Conservation (phyloP, 1,140 invertebrate species). For the Anoplophora glabripennis region DNA sequence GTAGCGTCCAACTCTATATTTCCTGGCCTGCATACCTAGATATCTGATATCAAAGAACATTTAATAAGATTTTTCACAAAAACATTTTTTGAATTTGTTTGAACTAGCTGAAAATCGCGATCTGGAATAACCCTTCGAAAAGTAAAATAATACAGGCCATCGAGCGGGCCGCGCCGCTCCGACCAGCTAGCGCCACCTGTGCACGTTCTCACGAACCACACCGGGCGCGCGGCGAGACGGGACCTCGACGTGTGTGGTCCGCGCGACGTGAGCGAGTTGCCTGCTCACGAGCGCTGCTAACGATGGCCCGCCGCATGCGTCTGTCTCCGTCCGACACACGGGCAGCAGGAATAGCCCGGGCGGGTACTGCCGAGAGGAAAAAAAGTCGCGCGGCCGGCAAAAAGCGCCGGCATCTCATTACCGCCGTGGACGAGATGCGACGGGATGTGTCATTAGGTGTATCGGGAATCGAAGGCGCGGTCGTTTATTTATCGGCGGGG, state of each 20-base stretch:
- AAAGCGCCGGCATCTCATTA: constrained; percentile 20
- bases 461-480: no score
- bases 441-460: no score
- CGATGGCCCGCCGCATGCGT: constrained; percentile 8
- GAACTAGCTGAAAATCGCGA: no score
- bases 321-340: not conserved
- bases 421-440: not conserved
- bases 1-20: no score
- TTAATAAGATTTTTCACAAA: no score
- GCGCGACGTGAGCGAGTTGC: constrained; percentile 12
- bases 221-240: not conserved
- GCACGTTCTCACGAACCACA: constrained; percentile 3
- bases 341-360: not conserved
- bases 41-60: no score
- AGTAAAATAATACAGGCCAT: no score
- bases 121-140: no score
- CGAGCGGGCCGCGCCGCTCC: not conserved
- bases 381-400: not conserved
- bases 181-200: constrained; percentile 4
- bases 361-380: constrained; percentile 15
- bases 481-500: no score
- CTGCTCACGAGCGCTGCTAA: constrained; percentile 20
- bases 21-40: no score
- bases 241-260: constrained; percentile 17
- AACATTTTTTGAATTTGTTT: no score